These are phyloP conservation scores for Sarcoramphus papa DNA, from an alignment of 2,797 vertebrate genomes.

Conservation along the genomic window DNA sequence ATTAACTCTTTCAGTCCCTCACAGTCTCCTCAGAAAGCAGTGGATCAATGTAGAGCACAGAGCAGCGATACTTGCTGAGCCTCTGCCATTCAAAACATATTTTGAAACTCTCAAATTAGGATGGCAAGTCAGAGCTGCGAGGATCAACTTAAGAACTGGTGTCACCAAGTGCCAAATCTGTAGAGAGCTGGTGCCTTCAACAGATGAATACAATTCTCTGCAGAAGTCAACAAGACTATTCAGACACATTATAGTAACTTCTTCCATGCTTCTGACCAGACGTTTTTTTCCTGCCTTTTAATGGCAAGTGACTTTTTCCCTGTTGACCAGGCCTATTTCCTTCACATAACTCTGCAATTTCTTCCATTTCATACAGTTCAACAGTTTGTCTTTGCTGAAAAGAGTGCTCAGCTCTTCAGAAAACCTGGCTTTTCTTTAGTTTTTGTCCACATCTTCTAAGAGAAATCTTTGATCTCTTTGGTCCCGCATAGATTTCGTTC, in stretches of 20 bases:
- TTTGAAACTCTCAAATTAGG: neutral
- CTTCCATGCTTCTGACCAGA: neutral
- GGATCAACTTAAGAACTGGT: neutral
- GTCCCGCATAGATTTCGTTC: neutral
- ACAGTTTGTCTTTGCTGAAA: neutral
- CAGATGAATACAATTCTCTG: neutral
- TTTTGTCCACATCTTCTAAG: neutral
- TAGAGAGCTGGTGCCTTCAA: neutral
- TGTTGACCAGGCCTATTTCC: neutral
- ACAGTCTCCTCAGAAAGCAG: neutral
- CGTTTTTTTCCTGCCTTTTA: neutral
- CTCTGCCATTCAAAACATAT: neutral
- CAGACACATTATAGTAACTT: neutral
- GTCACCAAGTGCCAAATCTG: neutral
- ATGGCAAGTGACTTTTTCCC: neutral
- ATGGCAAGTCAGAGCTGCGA: neutral
- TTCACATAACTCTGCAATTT: neutral
- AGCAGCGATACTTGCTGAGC: neutral
- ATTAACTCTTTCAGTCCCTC: too few relatives aligned
- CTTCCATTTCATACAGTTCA: neutral
- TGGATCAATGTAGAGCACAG: neutral
- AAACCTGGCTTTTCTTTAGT: accelerated
- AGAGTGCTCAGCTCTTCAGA: neutral
- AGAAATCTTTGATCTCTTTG: neutral
- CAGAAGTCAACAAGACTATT: neutral